Percentiles rank a stretch among this genome's conserved stretches.
Evolutionary conservation across 1,140 invertebrate genomes (phyloP).

Genomic region (Eufriesea mexicana): DNA sequence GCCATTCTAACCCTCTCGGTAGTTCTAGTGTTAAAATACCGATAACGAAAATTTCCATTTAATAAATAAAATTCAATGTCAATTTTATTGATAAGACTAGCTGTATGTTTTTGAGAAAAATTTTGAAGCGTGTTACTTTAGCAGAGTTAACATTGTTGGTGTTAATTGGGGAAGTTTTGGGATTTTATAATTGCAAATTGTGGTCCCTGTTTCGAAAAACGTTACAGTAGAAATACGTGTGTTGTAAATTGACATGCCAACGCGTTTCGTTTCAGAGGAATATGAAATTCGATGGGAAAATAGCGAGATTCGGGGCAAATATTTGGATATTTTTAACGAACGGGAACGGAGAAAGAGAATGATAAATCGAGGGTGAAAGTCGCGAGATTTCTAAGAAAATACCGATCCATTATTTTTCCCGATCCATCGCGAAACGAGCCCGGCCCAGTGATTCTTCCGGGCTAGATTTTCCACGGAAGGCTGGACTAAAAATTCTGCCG

Average conservation of each 20-base stretch:
- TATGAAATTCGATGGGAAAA: not conserved
- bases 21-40: too few relatives aligned
- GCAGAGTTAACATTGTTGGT: too few relatives aligned
- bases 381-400: not conserved
- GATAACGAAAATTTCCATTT: too few relatives aligned
- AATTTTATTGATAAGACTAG: too few relatives aligned
- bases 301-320: not conserved
- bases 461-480: conserved; percentile 6
- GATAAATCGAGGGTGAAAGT: not conserved
- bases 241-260: not conserved
- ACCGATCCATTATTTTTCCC: not conserved
- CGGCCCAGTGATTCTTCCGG: not conserved
- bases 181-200: too few relatives aligned
- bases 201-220: too few relatives aligned
- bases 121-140: too few relatives aligned
- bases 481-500: conserved; percentile 37
- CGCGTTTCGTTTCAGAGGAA: not conserved
- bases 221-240: not conserved
- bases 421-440: not conserved
- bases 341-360: not conserved
- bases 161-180: too few relatives aligned
- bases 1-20: too few relatives aligned
- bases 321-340: not conserved
- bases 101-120: too few relatives aligned
- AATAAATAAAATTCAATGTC: too few relatives aligned